These are phyloP conservation scores for Epirrita christyi DNA, from an alignment of 2,888 invertebrate genomes.

Conservation along the genomic window DNA sequence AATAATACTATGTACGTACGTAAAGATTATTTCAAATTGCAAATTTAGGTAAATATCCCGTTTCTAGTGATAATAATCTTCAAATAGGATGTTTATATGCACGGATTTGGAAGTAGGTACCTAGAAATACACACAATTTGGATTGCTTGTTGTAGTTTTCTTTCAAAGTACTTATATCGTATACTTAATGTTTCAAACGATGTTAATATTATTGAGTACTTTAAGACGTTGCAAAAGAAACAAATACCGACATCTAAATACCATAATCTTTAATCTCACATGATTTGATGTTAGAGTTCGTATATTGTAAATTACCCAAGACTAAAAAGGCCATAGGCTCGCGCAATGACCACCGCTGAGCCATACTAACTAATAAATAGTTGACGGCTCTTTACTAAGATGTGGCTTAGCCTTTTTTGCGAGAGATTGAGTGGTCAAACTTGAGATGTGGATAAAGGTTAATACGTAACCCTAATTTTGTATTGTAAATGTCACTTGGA, in stretches of 20 bases:
- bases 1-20: too few relatives aligned
- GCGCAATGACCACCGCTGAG: conserved; percentile 16
- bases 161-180: too few relatives aligned
- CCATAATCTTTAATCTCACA: conserved; percentile 20
- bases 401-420: conserved; percentile 25
- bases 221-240: conserved; percentile 15
- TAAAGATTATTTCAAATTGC: too few relatives aligned
- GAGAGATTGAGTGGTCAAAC: conserved; percentile 25
- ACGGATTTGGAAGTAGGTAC: too few relatives aligned
- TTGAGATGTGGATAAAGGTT: conserved; percentile 22
- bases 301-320: conserved; percentile 18
- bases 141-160: too few relatives aligned
- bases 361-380: conserved; percentile 1
- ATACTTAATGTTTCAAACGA: too few relatives aligned
- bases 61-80: too few relatives aligned
- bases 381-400: conserved; percentile 3
- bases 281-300: conserved; percentile 26
- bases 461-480: conserved; percentile 30
- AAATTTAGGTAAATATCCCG: too few relatives aligned
- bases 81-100: too few relatives aligned
- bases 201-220: conserved; percentile 9
- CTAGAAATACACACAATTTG: too few relatives aligned
- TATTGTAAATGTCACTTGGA: conserved; percentile 20
- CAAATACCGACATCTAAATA: neutral
- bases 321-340: conserved; percentile 28